A percentile compares a stretch with the other conserved stretches of the same genome.
These are phyloP conservation scores for Clitarchus hookeri DNA, from an alignment of 2,888 invertebrate genomes.

Conservation along the genomic window DNA sequence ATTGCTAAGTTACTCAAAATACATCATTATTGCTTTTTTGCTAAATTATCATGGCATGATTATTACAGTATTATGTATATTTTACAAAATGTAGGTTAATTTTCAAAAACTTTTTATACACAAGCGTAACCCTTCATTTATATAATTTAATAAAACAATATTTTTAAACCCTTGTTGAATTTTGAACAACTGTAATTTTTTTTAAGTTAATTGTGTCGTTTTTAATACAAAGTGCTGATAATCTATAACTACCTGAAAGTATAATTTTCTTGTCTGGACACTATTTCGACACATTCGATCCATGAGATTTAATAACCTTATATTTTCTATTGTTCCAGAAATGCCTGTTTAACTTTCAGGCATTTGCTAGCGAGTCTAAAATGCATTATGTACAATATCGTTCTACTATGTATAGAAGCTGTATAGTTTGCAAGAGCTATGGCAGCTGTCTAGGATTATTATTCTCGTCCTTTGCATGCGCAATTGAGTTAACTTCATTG, in stretches of 20 bases:
- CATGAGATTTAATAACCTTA: neutral
- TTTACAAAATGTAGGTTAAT: neutral
- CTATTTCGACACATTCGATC: neutral
- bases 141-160: neutral
- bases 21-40: neutral
- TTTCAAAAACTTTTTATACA: neutral
- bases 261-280: neutral
- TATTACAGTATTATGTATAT: no score
- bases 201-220: neutral
- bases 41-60: no score
- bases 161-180: neutral
- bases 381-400: neutral
- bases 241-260: neutral
- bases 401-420: neutral
- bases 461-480: slow-evolving; percentile 3
- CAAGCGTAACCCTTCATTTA: neutral
- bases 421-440: neutral
- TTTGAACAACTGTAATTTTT: neutral
- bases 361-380: neutral
- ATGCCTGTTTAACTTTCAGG: neutral
- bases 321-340: neutral
- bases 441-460: neutral
- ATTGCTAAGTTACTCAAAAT: neutral
- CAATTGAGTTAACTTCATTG: neutral
- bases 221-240: neutral